A percentile compares a stretch with the other conserved stretches of the same genome.
These are phyloP conservation scores for Zosterops lateralis DNA, from an alignment of 2,113 vertebrate genomes.

Conservation along the genomic window DNA sequence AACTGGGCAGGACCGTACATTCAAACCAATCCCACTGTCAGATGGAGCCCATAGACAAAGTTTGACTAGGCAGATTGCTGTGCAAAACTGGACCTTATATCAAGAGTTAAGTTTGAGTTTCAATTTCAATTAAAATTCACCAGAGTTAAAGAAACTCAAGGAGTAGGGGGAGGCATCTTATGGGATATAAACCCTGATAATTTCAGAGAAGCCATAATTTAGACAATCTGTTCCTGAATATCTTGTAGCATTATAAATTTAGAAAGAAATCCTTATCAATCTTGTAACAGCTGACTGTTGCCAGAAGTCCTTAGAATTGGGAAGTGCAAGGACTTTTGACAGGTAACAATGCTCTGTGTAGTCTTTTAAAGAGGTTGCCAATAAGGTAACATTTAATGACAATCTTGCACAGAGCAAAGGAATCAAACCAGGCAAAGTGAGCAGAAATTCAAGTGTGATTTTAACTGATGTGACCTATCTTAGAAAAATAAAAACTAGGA, in stretches of 20 bases:
- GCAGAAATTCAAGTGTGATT: not conserved
- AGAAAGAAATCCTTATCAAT: not conserved
- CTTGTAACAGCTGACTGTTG: not conserved
- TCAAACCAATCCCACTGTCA: constrained; percentile 18
- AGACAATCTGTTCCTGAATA: not conserved
- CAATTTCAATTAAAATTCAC: not conserved
- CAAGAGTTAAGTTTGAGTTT: not conserved
- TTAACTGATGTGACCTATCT: not conserved
- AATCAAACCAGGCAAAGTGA: not conserved
- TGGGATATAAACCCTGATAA: not conserved
- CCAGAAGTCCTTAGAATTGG: not conserved
- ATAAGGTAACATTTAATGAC: not conserved
- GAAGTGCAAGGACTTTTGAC: not conserved
- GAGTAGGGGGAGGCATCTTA: not conserved
- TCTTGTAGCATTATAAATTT: not conserved
- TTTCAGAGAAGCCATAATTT: not conserved
- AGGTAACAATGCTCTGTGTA: not conserved
- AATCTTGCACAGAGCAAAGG: not conserved
- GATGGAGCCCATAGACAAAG: not conserved
- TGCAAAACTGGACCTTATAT: not conserved
- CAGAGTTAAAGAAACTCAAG: not conserved
- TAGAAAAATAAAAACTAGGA: not conserved
- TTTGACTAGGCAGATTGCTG: not conserved
- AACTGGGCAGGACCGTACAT: not conserved
- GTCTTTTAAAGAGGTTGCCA: not conserved